These are phyloP conservation scores for Syngnathus acus DNA, from an alignment of 2,797 vertebrate genomes.

Conservation along the genomic window DNA sequence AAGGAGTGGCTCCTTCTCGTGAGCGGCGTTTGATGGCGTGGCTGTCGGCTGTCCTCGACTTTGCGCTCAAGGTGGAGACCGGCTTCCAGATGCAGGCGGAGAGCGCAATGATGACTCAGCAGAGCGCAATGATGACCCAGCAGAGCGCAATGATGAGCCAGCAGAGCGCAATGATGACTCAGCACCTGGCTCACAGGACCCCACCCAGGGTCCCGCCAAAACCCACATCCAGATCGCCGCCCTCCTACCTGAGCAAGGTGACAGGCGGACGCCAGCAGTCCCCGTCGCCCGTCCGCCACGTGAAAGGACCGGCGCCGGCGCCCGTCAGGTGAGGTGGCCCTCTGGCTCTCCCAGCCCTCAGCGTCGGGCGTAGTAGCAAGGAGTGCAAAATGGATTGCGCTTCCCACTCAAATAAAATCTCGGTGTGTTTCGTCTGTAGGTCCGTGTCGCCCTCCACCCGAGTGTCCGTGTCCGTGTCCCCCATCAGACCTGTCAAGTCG, in stretches of 20 bases:
- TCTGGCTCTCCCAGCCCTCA: too few relatives aligned
- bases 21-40: background rate
- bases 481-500: conserved; percentile 90
- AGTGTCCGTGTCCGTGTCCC: conserved; percentile 83
- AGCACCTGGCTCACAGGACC: conserved; percentile 87
- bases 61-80: conserved; percentile 31
- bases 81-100: conserved; percentile 75
- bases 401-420: too few relatives aligned
- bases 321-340: conserved; percentile 45
- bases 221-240: conserved; percentile 86
- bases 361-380: too few relatives aligned
- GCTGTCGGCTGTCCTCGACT: too few relatives aligned
- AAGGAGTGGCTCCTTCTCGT: too few relatives aligned
- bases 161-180: conserved; percentile 68
- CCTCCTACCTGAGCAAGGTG: conserved; percentile 74
- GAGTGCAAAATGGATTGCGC: too few relatives aligned
- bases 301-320: conserved; percentile 81
- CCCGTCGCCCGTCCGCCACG: conserved; percentile 90
- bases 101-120: conserved; percentile 71
- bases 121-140: conserved; percentile 58
- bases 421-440: conserved; percentile 51
- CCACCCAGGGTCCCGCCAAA: conserved; percentile 92
- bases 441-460: conserved; percentile 84
- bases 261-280: conserved; percentile 85
- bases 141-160: conserved; percentile 58